Conservation (phyloP, 2,113 vertebrate species). For the Podilymbus podiceps region DNA sequence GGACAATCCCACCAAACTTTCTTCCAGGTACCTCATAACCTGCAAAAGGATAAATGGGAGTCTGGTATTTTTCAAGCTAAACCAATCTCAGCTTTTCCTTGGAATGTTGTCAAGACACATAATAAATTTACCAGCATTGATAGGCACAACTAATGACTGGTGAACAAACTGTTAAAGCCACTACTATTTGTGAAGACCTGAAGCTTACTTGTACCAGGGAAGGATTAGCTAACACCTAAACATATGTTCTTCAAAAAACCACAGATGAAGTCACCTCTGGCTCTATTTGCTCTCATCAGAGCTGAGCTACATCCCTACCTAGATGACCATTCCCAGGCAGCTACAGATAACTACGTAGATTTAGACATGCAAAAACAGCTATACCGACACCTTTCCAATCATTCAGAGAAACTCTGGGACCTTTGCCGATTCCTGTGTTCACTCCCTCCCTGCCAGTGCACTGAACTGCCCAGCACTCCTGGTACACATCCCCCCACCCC, state of each 20-base stretch:
- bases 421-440: background rate
- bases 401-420: background rate
- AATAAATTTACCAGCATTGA: background rate
- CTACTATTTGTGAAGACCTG: background rate
- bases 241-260: background rate
- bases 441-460: rapidly evolving
- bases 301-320: background rate
- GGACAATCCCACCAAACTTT: background rate
- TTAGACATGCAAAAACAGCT: background rate
- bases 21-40: background rate
- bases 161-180: background rate
- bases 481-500: background rate
- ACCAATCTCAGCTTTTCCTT: background rate
- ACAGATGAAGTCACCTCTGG: background rate
- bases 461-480: background rate
- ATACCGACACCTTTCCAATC: background rate
- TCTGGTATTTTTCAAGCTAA: background rate
- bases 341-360: background rate
- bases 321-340: background rate
- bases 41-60: background rate
- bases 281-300: background rate
- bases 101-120: background rate
- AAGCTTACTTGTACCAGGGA: background rate
- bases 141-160: background rate
- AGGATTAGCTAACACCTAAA: background rate